Conservation (phyloP, 2,113 vertebrate species). For the Gnathonemus longibarbis region DNA sequence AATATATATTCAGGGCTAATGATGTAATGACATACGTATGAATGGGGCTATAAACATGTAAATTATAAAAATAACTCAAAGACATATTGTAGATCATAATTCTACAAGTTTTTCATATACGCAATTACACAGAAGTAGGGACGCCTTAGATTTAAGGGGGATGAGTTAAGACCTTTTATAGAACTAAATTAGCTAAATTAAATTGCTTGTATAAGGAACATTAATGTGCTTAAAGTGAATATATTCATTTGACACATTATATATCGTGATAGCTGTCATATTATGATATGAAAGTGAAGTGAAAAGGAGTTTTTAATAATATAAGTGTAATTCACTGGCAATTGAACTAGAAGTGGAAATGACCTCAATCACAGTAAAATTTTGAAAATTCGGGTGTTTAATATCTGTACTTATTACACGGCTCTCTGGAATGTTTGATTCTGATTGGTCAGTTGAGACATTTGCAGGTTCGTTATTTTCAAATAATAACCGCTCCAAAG, state of each 20-base stretch:
- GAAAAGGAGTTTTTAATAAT: not conserved
- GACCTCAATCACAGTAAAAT: not conserved
- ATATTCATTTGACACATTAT: not conserved
- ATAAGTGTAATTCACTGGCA: not conserved
- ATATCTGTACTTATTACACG: no score
- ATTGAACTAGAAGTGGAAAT: not conserved
- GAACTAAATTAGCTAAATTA: not conserved
- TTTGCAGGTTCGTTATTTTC: no score
- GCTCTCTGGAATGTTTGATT: no score
- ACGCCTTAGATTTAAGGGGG: not conserved
- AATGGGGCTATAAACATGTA: not conserved
- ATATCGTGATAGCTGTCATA: not conserved
- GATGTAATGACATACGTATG: not conserved
- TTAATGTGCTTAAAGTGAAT: not conserved
- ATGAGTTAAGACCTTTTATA: not conserved
- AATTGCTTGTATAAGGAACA: not conserved
- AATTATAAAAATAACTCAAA: not conserved
- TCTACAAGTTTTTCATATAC: not conserved
- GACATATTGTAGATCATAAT: not conserved
- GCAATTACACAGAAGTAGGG: not conserved
- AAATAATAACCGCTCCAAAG: no score
- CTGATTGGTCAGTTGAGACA: no score
- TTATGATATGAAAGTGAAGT: not conserved
- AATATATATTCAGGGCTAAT: not conserved
- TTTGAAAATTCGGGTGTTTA: not conserved